phyloP scores from a whole-genome alignment of 2,888 invertebrate species.

The Lasius platythorax region DNA sequence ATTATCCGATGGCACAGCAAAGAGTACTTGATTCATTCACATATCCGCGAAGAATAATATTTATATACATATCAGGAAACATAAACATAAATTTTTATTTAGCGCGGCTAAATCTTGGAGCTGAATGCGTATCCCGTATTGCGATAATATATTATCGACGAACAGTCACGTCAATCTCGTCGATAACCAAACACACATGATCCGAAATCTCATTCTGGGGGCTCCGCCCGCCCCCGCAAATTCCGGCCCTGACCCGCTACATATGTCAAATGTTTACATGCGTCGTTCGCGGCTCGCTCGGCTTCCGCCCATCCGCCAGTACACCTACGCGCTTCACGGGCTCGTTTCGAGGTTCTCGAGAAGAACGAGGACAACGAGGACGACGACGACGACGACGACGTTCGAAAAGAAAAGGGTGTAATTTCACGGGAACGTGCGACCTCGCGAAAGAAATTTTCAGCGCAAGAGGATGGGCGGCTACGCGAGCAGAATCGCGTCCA shows the following conservation, averaged over 20 bases:
- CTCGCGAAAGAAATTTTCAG: neutral
- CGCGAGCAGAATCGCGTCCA: conserved; percentile 81
- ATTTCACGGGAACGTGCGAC: neutral
- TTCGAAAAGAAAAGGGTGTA: neutral
- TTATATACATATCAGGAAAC: neutral
- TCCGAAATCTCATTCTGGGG: too few species aligned
- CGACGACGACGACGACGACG: neutral
- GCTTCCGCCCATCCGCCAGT: conserved; percentile 27
- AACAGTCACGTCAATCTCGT: too few species aligned
- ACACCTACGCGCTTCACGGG: conserved; percentile 30
- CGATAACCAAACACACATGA: too few species aligned
- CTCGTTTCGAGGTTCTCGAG: too few species aligned
- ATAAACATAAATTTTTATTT: neutral
- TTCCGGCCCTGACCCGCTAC: conserved; percentile 7
- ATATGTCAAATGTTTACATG: conserved; percentile 49
- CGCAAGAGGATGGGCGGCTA: conserved; percentile 80
- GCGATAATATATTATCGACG: too few species aligned
- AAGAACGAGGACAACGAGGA: too few species aligned
- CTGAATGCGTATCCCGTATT: too few species aligned
- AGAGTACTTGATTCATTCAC: neutral
- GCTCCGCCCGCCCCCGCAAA: neutral
- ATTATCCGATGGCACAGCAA: neutral
- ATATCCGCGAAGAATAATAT: neutral
- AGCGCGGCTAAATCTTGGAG: neutral
- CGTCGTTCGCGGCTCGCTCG: conserved; percentile 17